Evolutionary conservation across 1,140 invertebrate genomes (phyloP).

Genomic region (Drosophila seguyi): DNA sequence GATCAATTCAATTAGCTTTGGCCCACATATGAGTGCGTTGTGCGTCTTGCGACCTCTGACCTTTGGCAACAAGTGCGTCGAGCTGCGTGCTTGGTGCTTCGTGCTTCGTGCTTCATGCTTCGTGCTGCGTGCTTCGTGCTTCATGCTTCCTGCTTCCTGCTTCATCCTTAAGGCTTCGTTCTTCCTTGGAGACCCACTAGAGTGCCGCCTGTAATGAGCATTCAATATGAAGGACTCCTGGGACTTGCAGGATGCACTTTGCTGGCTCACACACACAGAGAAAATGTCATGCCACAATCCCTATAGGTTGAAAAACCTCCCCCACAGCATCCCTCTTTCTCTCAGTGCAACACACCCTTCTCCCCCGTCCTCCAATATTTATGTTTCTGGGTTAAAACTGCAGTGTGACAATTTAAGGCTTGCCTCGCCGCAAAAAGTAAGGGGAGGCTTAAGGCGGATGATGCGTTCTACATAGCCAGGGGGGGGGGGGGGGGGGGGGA

Average conservation of each 20-base stretch:
- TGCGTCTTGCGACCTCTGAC: slow-evolving; percentile 22
- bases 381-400: slow-evolving; percentile 79
- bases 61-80: slow-evolving; percentile 26
- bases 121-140: background rate
- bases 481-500: slow-evolving; percentile 3
- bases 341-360: background rate
- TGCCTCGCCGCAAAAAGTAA: slow-evolving; percentile 14
- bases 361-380: slow-evolving; percentile 50
- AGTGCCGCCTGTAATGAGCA: slow-evolving; percentile 44
- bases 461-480: slow-evolving; percentile 21
- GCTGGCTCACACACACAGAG: background rate
- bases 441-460: slow-evolving; percentile 18
- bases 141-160: background rate
- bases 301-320: too few relatives aligned
- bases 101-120: background rate
- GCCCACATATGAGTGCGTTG: slow-evolving; percentile 28
- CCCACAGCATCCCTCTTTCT: background rate
- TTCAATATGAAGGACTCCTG: slow-evolving; percentile 21
- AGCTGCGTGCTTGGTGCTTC: background rate
- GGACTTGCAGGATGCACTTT: slow-evolving; percentile 23
- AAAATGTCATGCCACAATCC: too few relatives aligned
- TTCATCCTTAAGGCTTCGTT: background rate
- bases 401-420: slow-evolving; percentile 64
- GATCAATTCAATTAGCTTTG: slow-evolving; percentile 49
- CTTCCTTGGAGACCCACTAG: slow-evolving; percentile 7